These are phyloP conservation scores for Troides aeacus DNA, from an alignment of 2,888 invertebrate genomes.

Conservation along the genomic window DNA sequence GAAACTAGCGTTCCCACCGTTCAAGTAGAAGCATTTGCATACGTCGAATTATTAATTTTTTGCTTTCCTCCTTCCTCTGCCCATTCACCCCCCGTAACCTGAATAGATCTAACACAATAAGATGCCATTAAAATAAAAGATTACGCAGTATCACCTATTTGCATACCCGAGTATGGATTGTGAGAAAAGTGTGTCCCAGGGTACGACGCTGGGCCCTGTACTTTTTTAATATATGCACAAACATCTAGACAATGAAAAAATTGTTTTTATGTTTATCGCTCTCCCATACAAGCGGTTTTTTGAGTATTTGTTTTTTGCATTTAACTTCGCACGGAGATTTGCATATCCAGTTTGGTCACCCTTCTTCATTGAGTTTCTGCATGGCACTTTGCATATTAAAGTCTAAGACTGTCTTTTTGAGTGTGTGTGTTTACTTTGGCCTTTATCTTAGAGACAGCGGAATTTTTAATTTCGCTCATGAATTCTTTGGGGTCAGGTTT, in stretches of 20 bases:
- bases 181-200: constrained; percentile 69
- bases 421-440: constrained; percentile 67
- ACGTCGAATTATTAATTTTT: constrained; percentile 72
- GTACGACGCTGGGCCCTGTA: constrained; percentile 52
- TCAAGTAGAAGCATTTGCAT: constrained; percentile 64
- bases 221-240: constrained; percentile 58
- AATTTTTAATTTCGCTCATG: constrained; percentile 69
- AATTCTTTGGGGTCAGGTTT: constrained; percentile 67
- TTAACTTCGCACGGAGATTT: constrained; percentile 77
- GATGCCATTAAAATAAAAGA: constrained; percentile 80
- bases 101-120: constrained; percentile 71
- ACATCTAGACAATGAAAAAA: constrained; percentile 68
- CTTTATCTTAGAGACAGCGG: constrained; percentile 72
- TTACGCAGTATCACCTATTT: constrained; percentile 68
- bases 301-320: constrained; percentile 72
- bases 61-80: constrained; percentile 53
- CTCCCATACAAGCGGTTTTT: constrained; percentile 73
- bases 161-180: constrained; percentile 64
- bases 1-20: constrained; percentile 54
- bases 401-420: constrained; percentile 60
- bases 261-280: constrained; percentile 72
- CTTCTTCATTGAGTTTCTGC: constrained; percentile 52
- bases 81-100: constrained; percentile 56
- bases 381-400: constrained; percentile 71
- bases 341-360: constrained; percentile 73